phyloP scores from a whole-genome alignment of 92 coral and sea anemone species.

The Metridium senile region DNA sequence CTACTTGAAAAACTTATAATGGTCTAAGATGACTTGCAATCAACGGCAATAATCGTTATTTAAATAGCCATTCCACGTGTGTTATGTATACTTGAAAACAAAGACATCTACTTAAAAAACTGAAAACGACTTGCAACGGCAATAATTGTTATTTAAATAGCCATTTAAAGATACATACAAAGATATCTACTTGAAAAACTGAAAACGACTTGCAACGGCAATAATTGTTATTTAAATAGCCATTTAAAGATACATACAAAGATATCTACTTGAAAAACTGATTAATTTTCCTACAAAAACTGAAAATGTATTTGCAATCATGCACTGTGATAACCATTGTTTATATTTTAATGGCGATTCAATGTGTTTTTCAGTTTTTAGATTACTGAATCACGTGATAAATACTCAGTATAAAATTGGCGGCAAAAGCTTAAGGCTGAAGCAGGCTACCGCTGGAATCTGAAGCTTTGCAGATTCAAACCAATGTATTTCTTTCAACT shows the following conservation, averaged over 20 bases:
- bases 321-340: too few relatives aligned
- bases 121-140: neutral
- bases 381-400: too few relatives aligned
- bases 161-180: neutral
- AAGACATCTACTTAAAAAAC: neutral
- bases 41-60: neutral
- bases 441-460: too few relatives aligned
- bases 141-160: neutral
- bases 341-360: too few relatives aligned
- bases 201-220: neutral
- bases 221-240: neutral
- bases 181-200: neutral
- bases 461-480: too few relatives aligned
- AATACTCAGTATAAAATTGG: too few relatives aligned
- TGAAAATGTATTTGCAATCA: neutral
- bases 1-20: neutral
- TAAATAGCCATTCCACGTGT: neutral
- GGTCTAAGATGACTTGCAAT: constrained; percentile 13
- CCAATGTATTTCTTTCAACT: too few relatives aligned
- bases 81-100: neutral
- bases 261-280: neutral
- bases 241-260: neutral
- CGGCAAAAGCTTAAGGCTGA: too few relatives aligned
- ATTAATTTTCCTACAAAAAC: too few relatives aligned
- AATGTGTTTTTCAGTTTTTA: too few relatives aligned